phyloP scores from a whole-genome alignment of 2,888 invertebrate genomes.

The Sussaba pulchella region DNA sequence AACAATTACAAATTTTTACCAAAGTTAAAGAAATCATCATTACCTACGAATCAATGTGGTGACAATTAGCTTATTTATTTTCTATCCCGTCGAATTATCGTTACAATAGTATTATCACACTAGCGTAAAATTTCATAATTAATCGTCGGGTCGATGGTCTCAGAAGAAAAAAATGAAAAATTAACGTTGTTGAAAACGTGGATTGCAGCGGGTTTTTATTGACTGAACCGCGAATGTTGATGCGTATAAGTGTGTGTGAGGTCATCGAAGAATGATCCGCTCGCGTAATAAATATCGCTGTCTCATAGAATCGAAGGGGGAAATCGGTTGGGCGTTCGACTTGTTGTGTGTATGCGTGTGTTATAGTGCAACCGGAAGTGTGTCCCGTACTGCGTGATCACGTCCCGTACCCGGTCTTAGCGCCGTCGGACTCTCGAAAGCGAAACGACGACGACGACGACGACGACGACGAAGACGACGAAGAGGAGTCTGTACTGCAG shows the following conservation, averaged over 20 bases:
- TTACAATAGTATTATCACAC: no score
- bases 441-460: conserved; percentile 46
- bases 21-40: no score
- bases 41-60: no score
- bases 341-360: conserved; percentile 1
- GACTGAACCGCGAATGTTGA: conserved; percentile 26
- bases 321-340: conserved; percentile 35
- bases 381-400: conserved; percentile 61
- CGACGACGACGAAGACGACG: no score
- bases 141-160: no score
- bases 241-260: no score
- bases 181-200: not conserved
- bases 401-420: conserved; percentile 49
- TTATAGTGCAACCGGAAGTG: conserved; percentile 52
- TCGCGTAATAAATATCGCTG: conserved; percentile 19
- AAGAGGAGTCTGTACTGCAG: not conserved
- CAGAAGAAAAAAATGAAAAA: not conserved
- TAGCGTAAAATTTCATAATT: no score
- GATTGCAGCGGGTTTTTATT: not conserved
- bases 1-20: no score
- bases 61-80: no score
- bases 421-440: conserved; percentile 56
- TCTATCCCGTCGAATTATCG: no score
- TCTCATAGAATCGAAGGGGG: conserved; percentile 28
- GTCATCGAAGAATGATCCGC: no score